A percentile compares a stretch with the other conserved stretches of the same genome.
These are phyloP conservation scores for Tromatobia lineatoria DNA, from an alignment of 2,888 invertebrate species.

Conservation along the genomic window DNA sequence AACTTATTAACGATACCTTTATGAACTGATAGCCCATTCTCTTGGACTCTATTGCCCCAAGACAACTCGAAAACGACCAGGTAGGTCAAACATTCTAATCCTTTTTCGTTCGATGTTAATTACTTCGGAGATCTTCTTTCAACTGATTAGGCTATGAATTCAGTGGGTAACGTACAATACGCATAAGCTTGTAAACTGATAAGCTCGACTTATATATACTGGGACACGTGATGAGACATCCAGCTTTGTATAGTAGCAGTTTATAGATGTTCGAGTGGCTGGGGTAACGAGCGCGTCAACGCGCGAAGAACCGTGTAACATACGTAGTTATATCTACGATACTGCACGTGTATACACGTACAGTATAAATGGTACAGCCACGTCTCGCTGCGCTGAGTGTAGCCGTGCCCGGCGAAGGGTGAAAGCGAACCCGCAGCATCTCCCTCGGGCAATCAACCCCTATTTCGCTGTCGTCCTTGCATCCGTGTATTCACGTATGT, in stretches of 20 bases:
- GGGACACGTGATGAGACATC: slow-evolving; percentile 9
- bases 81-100: background rate
- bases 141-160: slow-evolving; percentile 24
- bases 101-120: slow-evolving; percentile 4
- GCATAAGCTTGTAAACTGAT: slow-evolving; percentile 9
- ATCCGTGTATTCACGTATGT: slow-evolving; percentile 38
- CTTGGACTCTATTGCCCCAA: background rate
- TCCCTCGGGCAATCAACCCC: slow-evolving; percentile 67
- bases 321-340: slow-evolving; percentile 32
- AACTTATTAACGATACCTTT: background rate
- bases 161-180: slow-evolving; percentile 2
- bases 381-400: slow-evolving; percentile 42
- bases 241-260: background rate
- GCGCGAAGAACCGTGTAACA: slow-evolving; percentile 47
- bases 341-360: slow-evolving; percentile 24
- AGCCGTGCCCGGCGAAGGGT: slow-evolving; percentile 60
- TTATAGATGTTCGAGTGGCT: slow-evolving; percentile 8
- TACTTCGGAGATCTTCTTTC: background rate
- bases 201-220: background rate
- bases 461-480: slow-evolving; percentile 64
- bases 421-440: slow-evolving; percentile 68
- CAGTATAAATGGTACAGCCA: slow-evolving; percentile 47
- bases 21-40: background rate
- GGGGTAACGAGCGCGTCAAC: slow-evolving; percentile 35
- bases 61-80: background rate